Evolutionary conservation across 2,888 invertebrate genomes (phyloP).

Genomic region (Drosophila silvestris): DNA sequence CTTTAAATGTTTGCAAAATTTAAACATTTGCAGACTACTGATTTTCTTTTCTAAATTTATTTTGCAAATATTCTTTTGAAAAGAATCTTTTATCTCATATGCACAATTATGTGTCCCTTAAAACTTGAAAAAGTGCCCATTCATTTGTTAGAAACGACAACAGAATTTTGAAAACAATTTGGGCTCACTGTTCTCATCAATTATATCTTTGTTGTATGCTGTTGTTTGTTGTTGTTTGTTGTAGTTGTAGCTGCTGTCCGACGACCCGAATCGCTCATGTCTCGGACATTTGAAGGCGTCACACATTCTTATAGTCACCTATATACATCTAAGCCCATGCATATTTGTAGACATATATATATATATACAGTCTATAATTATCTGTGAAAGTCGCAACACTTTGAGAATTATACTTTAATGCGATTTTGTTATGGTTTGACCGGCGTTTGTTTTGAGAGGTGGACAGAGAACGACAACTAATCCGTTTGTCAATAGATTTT

Average conservation of each 20-base stretch:
- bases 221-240: slow-evolving; percentile 14
- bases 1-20: neutral
- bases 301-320: slow-evolving; percentile 13
- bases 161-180: slow-evolving; percentile 30
- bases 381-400: slow-evolving; percentile 47
- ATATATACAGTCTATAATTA: slow-evolving; percentile 46
- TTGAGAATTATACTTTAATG: slow-evolving; percentile 38
- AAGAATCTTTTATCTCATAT: neutral
- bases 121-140: slow-evolving; percentile 4
- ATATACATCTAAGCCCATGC: neutral
- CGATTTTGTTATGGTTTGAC: slow-evolving; percentile 57
- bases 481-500: slow-evolving; percentile 72
- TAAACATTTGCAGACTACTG: neutral
- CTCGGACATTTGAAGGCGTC: slow-evolving; percentile 46
- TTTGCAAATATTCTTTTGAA: neutral
- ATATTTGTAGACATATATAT: neutral
- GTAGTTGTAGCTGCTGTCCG: slow-evolving; percentile 42
- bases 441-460: slow-evolving; percentile 42
- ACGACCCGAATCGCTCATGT: slow-evolving; percentile 57
- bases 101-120: neutral
- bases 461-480: slow-evolving; percentile 49
- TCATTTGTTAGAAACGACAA: slow-evolving; percentile 2
- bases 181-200: slow-evolving; percentile 46
- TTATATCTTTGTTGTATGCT: slow-evolving; percentile 29
- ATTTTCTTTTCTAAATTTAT: neutral